Conservation (phyloP, 2,113 vertebrate genomes). For the Diphyllodes magnificus region DNA sequence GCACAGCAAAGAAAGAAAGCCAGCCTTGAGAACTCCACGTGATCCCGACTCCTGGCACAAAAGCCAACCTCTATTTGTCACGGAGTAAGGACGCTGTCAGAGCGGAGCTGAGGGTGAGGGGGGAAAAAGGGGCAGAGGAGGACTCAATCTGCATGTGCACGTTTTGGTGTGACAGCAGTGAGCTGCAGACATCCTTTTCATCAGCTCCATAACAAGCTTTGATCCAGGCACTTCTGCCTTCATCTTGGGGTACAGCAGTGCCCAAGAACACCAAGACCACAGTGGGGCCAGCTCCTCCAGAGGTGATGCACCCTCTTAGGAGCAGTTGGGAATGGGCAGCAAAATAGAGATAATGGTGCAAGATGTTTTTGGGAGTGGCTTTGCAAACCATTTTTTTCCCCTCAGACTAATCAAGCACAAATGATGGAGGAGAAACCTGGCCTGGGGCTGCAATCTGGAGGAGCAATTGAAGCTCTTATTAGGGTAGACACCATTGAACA, state of each 20-base stretch:
- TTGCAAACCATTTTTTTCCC: background rate
- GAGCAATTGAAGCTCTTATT: slow-evolving; percentile 53
- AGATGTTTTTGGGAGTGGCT: background rate
- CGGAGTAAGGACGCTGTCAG: background rate
- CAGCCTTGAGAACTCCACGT: background rate
- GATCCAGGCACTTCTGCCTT: background rate
- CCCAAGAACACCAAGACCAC: background rate
- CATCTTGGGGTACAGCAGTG: background rate
- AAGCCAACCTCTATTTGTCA: background rate
- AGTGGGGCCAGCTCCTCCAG: accelerated
- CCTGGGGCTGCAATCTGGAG: slow-evolving; percentile 30
- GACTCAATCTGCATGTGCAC: background rate
- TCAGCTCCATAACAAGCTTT: background rate
- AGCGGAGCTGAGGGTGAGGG: background rate
- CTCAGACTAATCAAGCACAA: slow-evolving; percentile 59
- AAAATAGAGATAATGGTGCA: background rate
- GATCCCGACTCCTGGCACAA: background rate
- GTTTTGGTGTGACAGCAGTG: background rate
- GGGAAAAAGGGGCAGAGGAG: background rate
- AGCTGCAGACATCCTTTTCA: background rate
- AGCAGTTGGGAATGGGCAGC: background rate
- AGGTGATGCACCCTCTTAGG: background rate
- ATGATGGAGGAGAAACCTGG: slow-evolving; percentile 54
- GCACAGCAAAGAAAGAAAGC: background rate
- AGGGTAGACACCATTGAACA: slow-evolving; percentile 56